phyloP scores from a whole-genome alignment of 2,113 vertebrate species.

The Peromyscus californicus region DNA sequence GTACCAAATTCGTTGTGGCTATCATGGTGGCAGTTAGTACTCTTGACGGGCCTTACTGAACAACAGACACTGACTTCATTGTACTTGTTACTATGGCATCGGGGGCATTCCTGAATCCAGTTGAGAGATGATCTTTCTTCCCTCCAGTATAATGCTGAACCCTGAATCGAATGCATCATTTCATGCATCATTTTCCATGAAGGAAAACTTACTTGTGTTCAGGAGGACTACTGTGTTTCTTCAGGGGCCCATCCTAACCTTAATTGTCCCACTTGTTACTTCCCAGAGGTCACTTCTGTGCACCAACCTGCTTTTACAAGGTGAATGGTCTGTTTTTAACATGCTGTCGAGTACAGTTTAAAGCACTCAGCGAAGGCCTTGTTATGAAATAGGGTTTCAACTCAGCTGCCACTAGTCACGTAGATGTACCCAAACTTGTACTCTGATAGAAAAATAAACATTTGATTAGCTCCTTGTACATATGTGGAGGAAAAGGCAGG shows the following conservation, averaged over 20 bases:
- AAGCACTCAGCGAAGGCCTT: neutral
- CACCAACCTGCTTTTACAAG: too few relatives aligned
- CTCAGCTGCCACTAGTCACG: constrained; percentile 52
- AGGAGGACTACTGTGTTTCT: neutral
- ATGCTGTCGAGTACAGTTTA: neutral
- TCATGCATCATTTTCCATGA: neutral
- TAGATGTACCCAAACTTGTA: constrained; percentile 45
- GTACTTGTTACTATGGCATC: neutral
- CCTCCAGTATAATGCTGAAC: neutral
- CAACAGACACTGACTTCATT: neutral
- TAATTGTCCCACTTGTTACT: neutral
- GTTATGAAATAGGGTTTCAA: constrained; percentile 65
- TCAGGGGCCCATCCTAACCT: neutral
- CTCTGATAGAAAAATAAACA: constrained; percentile 75
- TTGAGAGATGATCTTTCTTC: neutral
- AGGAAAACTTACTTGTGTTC: neutral
- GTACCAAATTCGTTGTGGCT: neutral
- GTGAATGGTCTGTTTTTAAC: neutral
- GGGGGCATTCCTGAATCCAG: neutral
- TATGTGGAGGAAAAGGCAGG: neutral
- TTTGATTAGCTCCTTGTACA: constrained; percentile 69
- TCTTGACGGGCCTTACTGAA: neutral
- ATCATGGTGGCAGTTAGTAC: neutral
- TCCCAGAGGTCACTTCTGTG: neutral
- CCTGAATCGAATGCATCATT: neutral